Base-by-base conservation (phyloP, 2,888 invertebrate genomes). In the Cosmorhoe ocellata region DNA sequence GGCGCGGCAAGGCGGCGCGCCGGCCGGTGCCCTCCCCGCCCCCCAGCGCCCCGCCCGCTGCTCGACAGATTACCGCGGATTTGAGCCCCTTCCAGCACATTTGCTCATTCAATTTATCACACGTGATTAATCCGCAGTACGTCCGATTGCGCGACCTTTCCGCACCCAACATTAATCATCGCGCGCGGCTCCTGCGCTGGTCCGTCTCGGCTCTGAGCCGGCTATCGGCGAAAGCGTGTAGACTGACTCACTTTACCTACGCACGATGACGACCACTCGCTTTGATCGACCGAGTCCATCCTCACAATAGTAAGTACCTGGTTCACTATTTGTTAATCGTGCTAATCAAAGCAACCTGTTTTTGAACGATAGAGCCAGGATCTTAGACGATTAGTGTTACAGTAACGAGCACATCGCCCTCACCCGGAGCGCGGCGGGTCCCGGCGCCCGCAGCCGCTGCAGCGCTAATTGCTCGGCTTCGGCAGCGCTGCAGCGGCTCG, bases 81-180 rank as follows among this genome's bases (percentile, higher is more conserved):
- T 40, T 32, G 33, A 51, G 39, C 11, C 45, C 26, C 40, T 49
- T 47, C 47, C 38, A 46, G 31, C 48, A 42, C 49, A 42, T 37
- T 50, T 48, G 46, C 44, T 40, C 45, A 37, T 46, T 37, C 51
- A 36, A 54, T 58, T 42, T 33, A 54, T 49, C 42, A 58, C 51
- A 44, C 38, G 53, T 42, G 53, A 50, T 53, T 41, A 47, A 53
- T 53, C 50, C 57, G 31, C 44, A 24, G 37, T 32, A 31, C 12
- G 40, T 43, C 46, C 47, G 56, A 53, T 34, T 39, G 33, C 32
- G 42, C 47, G 48, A 42, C 50, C 57, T 50, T 40, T 34, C 32
- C 41, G 28, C 41, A 3, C 27, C 44, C 30, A n/a, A 14, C 43
- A 50, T 53, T 41, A 34, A 53, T 53, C 53, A 53, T 52, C 24